Conservation (phyloP, 1,140 invertebrate species). For the Caenorhabditis latens region DNA sequence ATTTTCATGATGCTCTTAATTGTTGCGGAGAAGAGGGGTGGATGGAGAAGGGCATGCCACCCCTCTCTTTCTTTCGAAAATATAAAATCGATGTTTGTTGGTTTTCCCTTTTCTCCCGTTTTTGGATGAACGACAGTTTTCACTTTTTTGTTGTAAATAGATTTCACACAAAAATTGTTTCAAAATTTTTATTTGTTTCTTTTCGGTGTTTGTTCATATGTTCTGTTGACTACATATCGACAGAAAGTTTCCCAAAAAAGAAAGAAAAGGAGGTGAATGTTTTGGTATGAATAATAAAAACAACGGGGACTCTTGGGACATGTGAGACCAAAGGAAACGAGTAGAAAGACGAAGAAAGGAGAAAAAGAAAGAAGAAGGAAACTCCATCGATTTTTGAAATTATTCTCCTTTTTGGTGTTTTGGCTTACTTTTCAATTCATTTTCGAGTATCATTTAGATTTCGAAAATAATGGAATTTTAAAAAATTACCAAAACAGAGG, state of each 20-base stretch:
- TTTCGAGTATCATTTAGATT: too few species aligned
- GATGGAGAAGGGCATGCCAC: neutral
- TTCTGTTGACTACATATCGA: too few species aligned
- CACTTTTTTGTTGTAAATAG: neutral
- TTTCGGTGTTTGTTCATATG: neutral
- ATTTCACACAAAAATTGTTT: neutral
- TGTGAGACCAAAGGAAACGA: neutral
- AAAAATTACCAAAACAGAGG: too few species aligned
- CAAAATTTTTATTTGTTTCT: too few species aligned
- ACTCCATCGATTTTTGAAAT: conserved; percentile 9
- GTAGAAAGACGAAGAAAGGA: neutral
- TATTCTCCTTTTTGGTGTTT: neutral
- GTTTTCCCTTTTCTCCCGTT: neutral
- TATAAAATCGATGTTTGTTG: neutral
- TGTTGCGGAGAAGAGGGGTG: conserved; percentile 5
- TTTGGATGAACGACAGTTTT: neutral
- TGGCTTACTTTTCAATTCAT: too few species aligned
- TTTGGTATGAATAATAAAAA: conserved; percentile 49
- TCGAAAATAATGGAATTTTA: too few species aligned
- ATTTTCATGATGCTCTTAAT: conserved; percentile 45
- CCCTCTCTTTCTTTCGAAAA: neutral
- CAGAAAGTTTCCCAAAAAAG: neutral
- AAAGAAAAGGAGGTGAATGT: neutral
- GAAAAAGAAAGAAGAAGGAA: too few species aligned
- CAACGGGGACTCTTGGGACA: neutral